phyloP scores from a whole-genome alignment of 2,113 vertebrate genomes.

The Ascaphus truei region DNA sequence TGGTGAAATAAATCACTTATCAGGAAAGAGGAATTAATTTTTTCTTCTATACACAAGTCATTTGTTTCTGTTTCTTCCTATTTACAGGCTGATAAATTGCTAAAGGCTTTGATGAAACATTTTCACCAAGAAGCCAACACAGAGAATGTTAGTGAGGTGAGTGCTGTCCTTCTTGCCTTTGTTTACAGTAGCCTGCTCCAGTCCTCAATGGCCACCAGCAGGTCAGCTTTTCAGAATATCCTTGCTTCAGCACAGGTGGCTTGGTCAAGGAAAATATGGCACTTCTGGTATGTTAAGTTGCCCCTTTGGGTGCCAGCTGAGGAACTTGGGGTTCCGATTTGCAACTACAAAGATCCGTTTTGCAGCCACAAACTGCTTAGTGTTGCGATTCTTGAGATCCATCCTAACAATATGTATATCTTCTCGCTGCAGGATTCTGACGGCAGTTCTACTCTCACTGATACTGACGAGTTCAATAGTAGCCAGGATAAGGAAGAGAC shows the following conservation, averaged over 20 bases:
- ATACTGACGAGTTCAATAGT: conserved; percentile 17
- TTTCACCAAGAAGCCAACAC: conserved; percentile 49
- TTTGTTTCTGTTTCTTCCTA: not conserved
- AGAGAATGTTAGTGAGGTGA: conserved; percentile 51
- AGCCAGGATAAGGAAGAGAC: conserved; percentile 12
- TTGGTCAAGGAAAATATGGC: no score
- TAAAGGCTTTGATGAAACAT: conserved; percentile 72
- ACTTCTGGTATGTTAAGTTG: no score
- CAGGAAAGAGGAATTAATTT: not conserved
- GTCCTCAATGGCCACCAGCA: no score
- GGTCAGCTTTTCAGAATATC: no score
- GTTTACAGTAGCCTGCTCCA: no score
- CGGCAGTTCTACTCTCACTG: not conserved
- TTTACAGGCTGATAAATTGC: conserved; percentile 75
- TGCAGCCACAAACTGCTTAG: no score
- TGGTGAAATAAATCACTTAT: not conserved
- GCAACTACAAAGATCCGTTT: no score
- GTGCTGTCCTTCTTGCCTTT: conserved; percentile 17
- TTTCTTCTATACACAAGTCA: not conserved
- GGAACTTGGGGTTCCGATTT: no score
- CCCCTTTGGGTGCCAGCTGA: no score
- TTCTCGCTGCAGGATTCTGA: conserved; percentile 46
- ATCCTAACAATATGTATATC: no score
- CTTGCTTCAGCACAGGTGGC: no score
- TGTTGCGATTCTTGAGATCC: no score